A percentile compares a stretch with the other conserved stretches of the same genome.
Evolutionary conservation across 1,140 invertebrate genomes (phyloP).

Genomic region (Caenorhabditis elegans): WBcel235 BX284606.5:13654501-13655000

Average conservation of each 20-base stretch:
- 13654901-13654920: too few species aligned
- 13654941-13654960: too few species aligned
- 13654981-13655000: neutral
- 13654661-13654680: conserved; percentile 33
- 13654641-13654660: conserved; percentile 31
- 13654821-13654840: too few species aligned
- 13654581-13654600: conserved; percentile 29
- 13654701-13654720: conserved; percentile 9
- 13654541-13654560: conserved; percentile 3
- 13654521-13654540: conserved; percentile 28
- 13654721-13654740: conserved; percentile 27
- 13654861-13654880: too few species aligned
- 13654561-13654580: conserved; percentile 26
- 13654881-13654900: too few species aligned
- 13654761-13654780: neutral
- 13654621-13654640: neutral
- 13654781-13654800: too few species aligned
- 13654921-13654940: too few species aligned
- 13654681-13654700: conserved; percentile 19
- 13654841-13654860: too few species aligned
- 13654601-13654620: conserved; percentile 30
- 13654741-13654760: neutral
- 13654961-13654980: neutral
- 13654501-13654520: neutral
- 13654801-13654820: too few species aligned